Evolutionary conservation across 2,888 invertebrate genomes (phyloP).

Genomic region (Resseliella maxima): DNA sequence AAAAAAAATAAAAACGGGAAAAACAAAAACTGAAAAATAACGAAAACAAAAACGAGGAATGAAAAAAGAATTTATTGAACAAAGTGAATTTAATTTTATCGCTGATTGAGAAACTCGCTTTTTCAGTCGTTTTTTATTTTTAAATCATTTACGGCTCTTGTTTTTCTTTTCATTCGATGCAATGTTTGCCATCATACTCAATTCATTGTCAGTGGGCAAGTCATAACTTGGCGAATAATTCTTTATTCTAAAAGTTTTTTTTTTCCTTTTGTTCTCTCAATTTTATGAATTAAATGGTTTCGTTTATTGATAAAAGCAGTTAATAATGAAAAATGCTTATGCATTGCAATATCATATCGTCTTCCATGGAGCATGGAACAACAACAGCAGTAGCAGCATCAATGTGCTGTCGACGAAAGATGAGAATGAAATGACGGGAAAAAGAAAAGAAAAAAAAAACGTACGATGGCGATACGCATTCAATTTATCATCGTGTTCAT

Average conservation of each 20-base stretch:
- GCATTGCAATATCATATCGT: neutral
- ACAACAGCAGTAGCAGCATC: neutral
- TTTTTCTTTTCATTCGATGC: too few relatives aligned
- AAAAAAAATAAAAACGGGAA: too few relatives aligned
- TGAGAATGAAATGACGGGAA: slow-evolving; percentile 1
- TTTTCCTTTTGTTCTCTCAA: neutral
- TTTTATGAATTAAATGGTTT: slow-evolving; percentile 44
- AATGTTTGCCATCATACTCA: too few relatives aligned
- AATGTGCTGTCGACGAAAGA: neutral
- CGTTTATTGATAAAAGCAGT: slow-evolving; percentile 43
- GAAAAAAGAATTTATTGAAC: too few relatives aligned
- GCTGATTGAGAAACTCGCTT: too few relatives aligned
- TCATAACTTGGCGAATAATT: neutral
- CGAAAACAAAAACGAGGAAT: too few relatives aligned
- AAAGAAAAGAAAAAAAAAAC: neutral
- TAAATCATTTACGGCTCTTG: too few relatives aligned
- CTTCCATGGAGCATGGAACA: neutral
- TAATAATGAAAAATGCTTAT: slow-evolving; percentile 39
- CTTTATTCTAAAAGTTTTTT: neutral
- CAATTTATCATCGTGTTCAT: slow-evolving; percentile 27
- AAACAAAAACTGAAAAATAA: neutral
- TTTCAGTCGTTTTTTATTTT: too few relatives aligned
- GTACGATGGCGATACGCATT: neutral
- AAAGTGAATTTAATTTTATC: neutral
- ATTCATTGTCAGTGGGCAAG: too few relatives aligned